These are phyloP conservation scores for Lepidurus apus DNA, from an alignment of 1,140 invertebrate genomes.

Conservation along the genomic window DNA sequence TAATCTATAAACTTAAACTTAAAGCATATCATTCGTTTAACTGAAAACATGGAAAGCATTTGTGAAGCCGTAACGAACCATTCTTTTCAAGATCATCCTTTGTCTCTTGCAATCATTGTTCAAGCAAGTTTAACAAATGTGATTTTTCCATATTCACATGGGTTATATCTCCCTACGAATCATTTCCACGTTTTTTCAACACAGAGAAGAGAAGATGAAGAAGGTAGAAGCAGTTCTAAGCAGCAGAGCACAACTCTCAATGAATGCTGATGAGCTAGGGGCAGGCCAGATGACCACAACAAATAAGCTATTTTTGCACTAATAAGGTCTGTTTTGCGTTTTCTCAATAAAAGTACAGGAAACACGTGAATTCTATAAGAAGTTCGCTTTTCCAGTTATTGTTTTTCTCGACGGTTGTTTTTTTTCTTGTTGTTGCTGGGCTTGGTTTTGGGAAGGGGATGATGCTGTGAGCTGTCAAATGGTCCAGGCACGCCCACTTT, in stretches of 20 bases:
- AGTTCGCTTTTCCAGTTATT: neutral
- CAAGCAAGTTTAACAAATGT: neutral
- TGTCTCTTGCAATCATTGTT: constrained; percentile 12
- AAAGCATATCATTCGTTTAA: neutral
- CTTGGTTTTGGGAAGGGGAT: constrained; percentile 1
- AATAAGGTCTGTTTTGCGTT: neutral
- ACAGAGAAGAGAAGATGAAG: neutral
- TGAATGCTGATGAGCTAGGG: neutral
- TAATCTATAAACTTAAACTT: neutral
- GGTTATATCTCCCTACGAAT: neutral
- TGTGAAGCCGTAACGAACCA: neutral
- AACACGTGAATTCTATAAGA: neutral
- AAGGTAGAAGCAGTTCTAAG: neutral
- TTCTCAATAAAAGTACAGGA: neutral
- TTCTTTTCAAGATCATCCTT: constrained; percentile 17
- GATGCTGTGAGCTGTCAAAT: neutral
- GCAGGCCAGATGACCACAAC: neutral
- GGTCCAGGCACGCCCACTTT: constrained; percentile 12
- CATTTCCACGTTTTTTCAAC: neutral
- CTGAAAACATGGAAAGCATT: neutral
- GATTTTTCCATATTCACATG: neutral
- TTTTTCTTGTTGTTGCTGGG: neutral
- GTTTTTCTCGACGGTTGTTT: neutral
- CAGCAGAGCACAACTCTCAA: neutral
- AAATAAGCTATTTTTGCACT: constrained; percentile 5